phyloP scores from a whole-genome alignment of 2,113 vertebrate species.

The Embiotoca jacksoni region DNA sequence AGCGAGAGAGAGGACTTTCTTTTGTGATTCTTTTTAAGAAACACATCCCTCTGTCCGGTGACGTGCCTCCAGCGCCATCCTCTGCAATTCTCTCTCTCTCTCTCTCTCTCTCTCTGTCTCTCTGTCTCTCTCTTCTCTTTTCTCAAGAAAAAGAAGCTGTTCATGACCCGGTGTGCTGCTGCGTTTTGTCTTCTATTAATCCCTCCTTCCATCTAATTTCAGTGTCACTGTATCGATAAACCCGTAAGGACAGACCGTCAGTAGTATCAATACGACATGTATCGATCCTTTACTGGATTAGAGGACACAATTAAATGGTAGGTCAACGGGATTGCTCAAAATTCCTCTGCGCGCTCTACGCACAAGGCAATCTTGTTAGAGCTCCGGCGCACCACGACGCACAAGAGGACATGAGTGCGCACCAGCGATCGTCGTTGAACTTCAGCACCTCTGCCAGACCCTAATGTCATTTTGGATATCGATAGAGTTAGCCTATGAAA shows the following conservation, averaged over 20 bases:
- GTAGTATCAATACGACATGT: constrained; percentile 14
- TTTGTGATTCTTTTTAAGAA: constrained; percentile 18
- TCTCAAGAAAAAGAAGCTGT: constrained; percentile 36
- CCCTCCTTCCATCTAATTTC: constrained; percentile 30
- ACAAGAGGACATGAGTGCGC: constrained; percentile 44
- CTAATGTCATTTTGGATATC: constrained; percentile 22
- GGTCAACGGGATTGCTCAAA: not conserved
- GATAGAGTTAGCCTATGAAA: not conserved
- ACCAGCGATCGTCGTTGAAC: constrained; percentile 42
- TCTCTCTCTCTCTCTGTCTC: not conserved
- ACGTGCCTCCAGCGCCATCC: constrained; percentile 51
- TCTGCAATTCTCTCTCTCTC: constrained; percentile 31
- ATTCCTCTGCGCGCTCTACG: constrained; percentile 35
- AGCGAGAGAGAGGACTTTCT: constrained; percentile 28
- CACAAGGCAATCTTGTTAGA: constrained; percentile 22
- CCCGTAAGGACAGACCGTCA: constrained; percentile 17
- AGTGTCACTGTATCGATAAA: constrained; percentile 56
- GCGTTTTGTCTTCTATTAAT: constrained; percentile 46
- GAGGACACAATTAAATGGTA: constrained; percentile 2
- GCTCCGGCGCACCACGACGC: constrained; percentile 46
- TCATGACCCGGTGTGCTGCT: constrained; percentile 35
- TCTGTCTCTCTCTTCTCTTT: constrained; percentile 7
- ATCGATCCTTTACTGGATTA: constrained; percentile 54
- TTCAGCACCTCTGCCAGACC: constrained; percentile 45
- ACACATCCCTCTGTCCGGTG: constrained; percentile 50